Evolutionary conservation across 92 coral and sea anemone genomes (phyloP).

Genomic region (Phenganax marumi): DNA sequence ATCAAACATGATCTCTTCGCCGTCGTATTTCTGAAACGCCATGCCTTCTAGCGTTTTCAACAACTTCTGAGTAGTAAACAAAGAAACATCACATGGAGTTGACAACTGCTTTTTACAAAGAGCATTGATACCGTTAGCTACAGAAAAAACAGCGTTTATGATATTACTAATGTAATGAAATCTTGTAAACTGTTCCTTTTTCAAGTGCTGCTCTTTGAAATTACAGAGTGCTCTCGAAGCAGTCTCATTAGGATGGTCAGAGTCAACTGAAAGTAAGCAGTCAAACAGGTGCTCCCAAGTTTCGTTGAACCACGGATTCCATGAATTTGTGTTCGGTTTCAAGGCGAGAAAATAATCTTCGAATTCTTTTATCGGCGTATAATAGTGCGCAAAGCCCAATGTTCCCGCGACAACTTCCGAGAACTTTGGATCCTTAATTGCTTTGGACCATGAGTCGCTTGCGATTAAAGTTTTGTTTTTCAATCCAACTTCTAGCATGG

Average conservation of each 20-base stretch:
- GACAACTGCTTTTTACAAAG: conserved; percentile 41
- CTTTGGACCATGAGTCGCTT: conserved; percentile 64
- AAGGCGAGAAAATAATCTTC: conserved; percentile 58
- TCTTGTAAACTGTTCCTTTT: conserved; percentile 20
- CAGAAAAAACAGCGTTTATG: conserved; percentile 65
- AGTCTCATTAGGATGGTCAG: not conserved
- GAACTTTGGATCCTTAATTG: conserved; percentile 42
- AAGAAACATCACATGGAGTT: conserved; percentile 3
- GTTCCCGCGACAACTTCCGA: conserved; percentile 60
- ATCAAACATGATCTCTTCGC: conserved; percentile 47
- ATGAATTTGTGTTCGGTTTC: conserved; percentile 42
- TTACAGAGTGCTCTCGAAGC: conserved; percentile 7
- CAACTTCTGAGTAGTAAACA: not conserved
- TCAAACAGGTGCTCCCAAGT: conserved; percentile 64
- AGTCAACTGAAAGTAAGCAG: conserved; percentile 40
- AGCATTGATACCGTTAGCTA: conserved; percentile 57
- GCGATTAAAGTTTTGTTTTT: conserved; percentile 54
- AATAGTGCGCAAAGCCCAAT: conserved; percentile 59
- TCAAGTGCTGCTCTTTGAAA: conserved; percentile 15
- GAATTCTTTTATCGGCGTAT: conserved; percentile 53
- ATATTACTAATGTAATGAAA: conserved; percentile 68
- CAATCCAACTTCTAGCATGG: conserved; percentile 37
- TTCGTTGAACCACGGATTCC: conserved; percentile 67
- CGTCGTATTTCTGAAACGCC: conserved; percentile 18
- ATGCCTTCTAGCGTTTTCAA: conserved; percentile 29